A percentile compares a stretch with the other conserved stretches of the same genome.
phyloP scores from a whole-genome alignment of 2,888 invertebrate species.

The Neria commutata region DNA sequence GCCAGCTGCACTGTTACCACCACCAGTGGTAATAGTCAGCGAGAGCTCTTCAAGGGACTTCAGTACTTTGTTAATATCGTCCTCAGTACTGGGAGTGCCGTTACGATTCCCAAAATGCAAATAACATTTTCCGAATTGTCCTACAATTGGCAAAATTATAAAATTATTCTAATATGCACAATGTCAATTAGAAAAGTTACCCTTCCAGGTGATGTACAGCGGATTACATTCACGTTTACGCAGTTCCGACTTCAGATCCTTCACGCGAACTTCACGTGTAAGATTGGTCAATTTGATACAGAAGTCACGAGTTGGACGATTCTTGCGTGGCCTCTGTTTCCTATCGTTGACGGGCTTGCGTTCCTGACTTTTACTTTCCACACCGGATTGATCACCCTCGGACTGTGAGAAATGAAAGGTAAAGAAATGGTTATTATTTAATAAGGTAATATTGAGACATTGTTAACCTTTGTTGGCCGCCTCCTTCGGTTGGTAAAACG shows the following conservation, averaged over 20 bases:
- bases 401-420: slow-evolving; percentile 39
- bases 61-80: slow-evolving; percentile 57
- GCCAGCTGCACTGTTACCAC: slow-evolving; percentile 28
- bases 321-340: slow-evolving; percentile 43
- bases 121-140: slow-evolving; percentile 72
- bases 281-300: slow-evolving; percentile 72
- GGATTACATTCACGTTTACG: slow-evolving; percentile 78
- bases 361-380: slow-evolving; percentile 55
- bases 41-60: slow-evolving; percentile 58
- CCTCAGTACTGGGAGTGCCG: slow-evolving; percentile 59
- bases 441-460: not conserved
- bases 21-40: slow-evolving; percentile 47
- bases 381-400: slow-evolving; percentile 58
- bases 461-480: slow-evolving; percentile 54
- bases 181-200: slow-evolving; percentile 37
- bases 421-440: not conserved
- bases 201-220: slow-evolving; percentile 77
- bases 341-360: slow-evolving; percentile 48
- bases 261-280: slow-evolving; percentile 72
- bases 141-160: slow-evolving; percentile 47
- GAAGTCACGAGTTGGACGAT: slow-evolving; percentile 52
- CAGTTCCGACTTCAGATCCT: slow-evolving; percentile 76
- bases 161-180: slow-evolving; percentile 11
- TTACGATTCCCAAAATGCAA: slow-evolving; percentile 76
- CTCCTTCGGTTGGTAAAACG: slow-evolving; percentile 54